Percentiles rank a stretch among this genome's conserved stretches.
Conservation (phyloP, 2,797 vertebrate species). For the Serranus cabrilla region DNA sequence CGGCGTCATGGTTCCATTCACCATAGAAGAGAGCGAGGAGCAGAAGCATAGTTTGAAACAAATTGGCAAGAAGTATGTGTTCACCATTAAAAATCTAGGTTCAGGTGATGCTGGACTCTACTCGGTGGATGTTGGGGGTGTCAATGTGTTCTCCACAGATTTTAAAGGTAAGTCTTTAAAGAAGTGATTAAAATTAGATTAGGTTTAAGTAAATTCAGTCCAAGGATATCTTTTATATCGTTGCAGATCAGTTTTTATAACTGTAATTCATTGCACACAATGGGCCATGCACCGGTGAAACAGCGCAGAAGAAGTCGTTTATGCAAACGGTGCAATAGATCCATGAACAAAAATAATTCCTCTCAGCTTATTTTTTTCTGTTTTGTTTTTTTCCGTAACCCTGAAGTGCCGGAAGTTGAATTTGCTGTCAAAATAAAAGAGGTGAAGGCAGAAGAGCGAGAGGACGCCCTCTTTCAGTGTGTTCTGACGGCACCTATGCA, state of each 20-base stretch:
- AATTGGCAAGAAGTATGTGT: conserved; percentile 88
- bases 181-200: background rate
- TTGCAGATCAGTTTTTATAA: background rate
- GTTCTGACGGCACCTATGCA: conserved; percentile 83
- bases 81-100: conserved; percentile 86
- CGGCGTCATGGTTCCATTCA: conserved; percentile 87
- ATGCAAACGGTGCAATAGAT: background rate
- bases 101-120: conserved; percentile 91
- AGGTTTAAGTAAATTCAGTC: background rate
- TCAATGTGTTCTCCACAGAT: conserved; percentile 91
- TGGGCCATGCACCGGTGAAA: background rate
- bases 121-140: conserved; percentile 90
- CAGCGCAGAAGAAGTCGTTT: background rate
- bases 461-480: conserved; percentile 88
- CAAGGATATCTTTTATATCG: background rate
- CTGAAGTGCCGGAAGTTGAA: conserved; percentile 79
- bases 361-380: background rate
- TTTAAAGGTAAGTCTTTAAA: conserved; percentile 83
- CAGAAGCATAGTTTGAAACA: conserved; percentile 86
- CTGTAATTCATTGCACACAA: background rate
- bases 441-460: conserved; percentile 83
- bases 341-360: background rate
- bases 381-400: conserved; percentile 31
- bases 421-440: conserved; percentile 88
- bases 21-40: conserved; percentile 58